Percentiles rank a stretch among this genome's conserved stretches.
Evolutionary conservation across 2,113 vertebrate genomes (phyloP).

Genomic region (Scortum barcoo): DNA sequence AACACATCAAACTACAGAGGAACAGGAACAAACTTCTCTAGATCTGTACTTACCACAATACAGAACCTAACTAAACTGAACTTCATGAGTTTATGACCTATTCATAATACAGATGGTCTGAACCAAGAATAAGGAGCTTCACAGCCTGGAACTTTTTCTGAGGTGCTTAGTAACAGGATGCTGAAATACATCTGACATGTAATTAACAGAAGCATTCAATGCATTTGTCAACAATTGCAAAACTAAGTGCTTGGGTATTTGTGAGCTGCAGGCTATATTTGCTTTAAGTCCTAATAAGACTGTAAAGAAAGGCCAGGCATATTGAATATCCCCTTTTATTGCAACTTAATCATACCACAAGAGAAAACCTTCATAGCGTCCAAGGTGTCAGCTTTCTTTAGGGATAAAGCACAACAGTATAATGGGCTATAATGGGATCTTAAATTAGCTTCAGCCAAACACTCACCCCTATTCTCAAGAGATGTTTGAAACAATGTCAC

Average conservation of each 20-base stretch:
- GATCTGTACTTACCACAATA: conserved; percentile 33
- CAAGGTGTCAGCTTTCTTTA: conserved; percentile 68
- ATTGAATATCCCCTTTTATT: conserved; percentile 80
- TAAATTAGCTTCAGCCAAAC: conserved; percentile 67
- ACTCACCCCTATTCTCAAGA: conserved; percentile 32
- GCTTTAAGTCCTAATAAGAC: conserved; percentile 81
- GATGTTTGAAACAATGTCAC: conserved; percentile 55
- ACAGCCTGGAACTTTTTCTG: conserved; percentile 23
- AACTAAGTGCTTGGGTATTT: conserved; percentile 49
- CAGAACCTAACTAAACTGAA: conserved; percentile 19
- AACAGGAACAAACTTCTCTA: conserved; percentile 5
- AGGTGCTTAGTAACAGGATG: conserved; percentile 50
- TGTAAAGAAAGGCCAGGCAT: conserved; percentile 64
- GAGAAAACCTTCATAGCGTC: conserved; percentile 68
- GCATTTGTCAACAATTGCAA: conserved; percentile 71
- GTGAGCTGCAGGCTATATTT: conserved; percentile 77
- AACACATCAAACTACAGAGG: neutral
- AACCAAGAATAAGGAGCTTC: conserved; percentile 34
- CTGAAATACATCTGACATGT: conserved; percentile 53
- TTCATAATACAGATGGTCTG: conserved; percentile 29
- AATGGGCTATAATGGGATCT: conserved; percentile 68
- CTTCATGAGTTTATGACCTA: conserved; percentile 19
- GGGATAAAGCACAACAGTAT: conserved; percentile 63
- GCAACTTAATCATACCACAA: conserved; percentile 72
- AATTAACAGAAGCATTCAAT: conserved; percentile 61